Base-by-base conservation (phyloP, 2,888 invertebrate genomes). In the Lithosia quadra region DNA sequence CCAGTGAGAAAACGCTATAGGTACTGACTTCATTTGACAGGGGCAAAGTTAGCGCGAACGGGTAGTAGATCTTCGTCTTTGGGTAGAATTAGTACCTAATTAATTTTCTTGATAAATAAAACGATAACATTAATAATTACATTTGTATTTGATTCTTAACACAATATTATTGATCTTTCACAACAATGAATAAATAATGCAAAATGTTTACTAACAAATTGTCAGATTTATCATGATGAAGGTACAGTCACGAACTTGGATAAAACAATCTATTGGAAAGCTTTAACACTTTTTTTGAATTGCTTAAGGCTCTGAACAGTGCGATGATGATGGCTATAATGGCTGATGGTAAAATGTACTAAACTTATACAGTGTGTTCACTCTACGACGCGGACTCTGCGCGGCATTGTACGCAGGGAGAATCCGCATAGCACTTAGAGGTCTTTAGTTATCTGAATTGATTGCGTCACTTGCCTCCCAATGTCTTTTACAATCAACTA, bases 61-160 rank as follows among this genome's bases (percentile, higher is more conserved):
- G n/a, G n/a, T n/a, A n/a, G n/a, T n/a, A n/a, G n/a, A n/a, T n/a
- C n/a, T n/a, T n/a, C n/a, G n/a, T n/a, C 34, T 34, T 34, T 34
- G 8, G 10, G 34, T 34, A 34, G 9, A 8, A 8, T 34, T 2
- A n/a, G n/a, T n/a, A n/a, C n/a, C n/a, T n/a, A n/a, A n/a, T n/a
- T 1, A 49, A 8, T 18, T 49, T 49, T 49, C 3, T 49, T 11
- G 13, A 22, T 24, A 74, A 82, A 85, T 77, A 71, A 87, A 86
- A 84, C 69, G 49, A 49, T 49, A 67, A 73, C 55, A 62, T 39
- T 69, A 78, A 74, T 71, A 72, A 85, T 86, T 87, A 83, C 69
- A 57, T 81, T 79, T 85, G 82, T 88, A 87, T 88, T 86, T 82
- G 76, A 83, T 77, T 80, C 75, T 79, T 75, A 75, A 84, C 71